A percentile compares a stretch with the other conserved stretches of the same genome.
phyloP scores from a whole-genome alignment of 2,113 vertebrate genomes.

The Chionis minor region DNA sequence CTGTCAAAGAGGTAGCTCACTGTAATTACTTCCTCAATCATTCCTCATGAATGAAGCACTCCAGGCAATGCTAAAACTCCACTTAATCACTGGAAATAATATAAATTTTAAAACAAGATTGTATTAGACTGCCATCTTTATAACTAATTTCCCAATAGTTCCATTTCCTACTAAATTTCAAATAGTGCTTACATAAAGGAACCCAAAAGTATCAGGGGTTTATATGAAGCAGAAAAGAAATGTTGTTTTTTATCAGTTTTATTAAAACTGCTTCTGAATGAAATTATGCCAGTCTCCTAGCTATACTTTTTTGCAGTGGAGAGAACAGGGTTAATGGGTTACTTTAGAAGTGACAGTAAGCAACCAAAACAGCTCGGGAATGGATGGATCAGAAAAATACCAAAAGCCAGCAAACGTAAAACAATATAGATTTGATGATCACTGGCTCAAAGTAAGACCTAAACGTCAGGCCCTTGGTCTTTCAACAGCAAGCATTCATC shows the following conservation, averaged over 20 bases:
- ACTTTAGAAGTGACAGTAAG: not conserved
- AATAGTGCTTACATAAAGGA: constrained; percentile 41
- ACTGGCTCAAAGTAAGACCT: not conserved
- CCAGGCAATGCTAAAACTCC: constrained; percentile 67
- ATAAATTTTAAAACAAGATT: constrained; percentile 62
- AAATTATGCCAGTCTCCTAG: not conserved
- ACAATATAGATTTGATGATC: not conserved
- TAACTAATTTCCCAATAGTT: constrained; percentile 64
- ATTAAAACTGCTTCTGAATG: constrained; percentile 41
- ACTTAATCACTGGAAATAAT: constrained; percentile 71
- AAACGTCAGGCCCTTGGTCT: not conserved
- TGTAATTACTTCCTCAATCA: constrained; percentile 76
- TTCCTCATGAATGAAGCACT: constrained; percentile 63
- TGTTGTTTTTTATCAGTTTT: constrained; percentile 4
- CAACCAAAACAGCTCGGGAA: not conserved
- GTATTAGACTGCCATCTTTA: constrained; percentile 60
- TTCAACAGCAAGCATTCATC: not conserved
- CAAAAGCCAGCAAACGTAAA: not conserved
- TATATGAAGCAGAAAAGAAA: constrained; percentile 41
- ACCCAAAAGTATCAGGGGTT: not conserved
- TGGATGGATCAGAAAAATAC: not conserved
- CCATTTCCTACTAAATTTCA: constrained; percentile 55
- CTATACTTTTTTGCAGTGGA: not conserved
- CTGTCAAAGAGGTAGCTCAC: constrained; percentile 38
- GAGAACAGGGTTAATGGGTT: not conserved